Base-by-base conservation (phyloP, 2,888 invertebrate species). In the Rotaria macrura region DNA sequence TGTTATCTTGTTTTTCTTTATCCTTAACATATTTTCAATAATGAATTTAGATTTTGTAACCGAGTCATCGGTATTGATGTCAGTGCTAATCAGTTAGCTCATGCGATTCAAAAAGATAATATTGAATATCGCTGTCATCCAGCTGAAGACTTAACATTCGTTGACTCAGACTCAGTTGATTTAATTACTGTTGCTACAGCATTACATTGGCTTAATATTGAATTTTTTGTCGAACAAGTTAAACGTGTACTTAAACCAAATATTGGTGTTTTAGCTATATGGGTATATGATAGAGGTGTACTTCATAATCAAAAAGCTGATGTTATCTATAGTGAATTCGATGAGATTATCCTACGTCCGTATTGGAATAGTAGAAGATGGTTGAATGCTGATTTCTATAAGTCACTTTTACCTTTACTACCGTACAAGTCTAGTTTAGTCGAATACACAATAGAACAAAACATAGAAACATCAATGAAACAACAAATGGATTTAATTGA, bases 171-270 rank as follows among this genome's bases (percentile, higher is more conserved):
- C 29, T 79, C 74, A 7, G 43, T 79, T 43, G 74, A 79, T 43
- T 79, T 79, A 79, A 43, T 79, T 25, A 79, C 74, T 23, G 29
- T 43, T 79, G 74, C 74, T 25, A 40, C 74, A 23, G 23, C 74
- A 23, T 43, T 79, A 43, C 74, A 79, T 79, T 79, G 74, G 74
- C 12, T 79, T 25, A 40, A 79, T 79, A 43, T 79, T 79, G 74
- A 79, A 79, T 2, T 23, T 25, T 79, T 79, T 43, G 23, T 79
- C 7, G 25, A 79, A 43, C 25, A 79, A 79, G 74, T 79, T 79
- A 23, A 79, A 43, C 74, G 74, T 43, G 74, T 79, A 25, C 12
- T 79, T 5, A 79, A 79, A 79, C 74, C 74, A 43, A 79, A 79
- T 79, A n/a, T 23, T 23, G 74, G 74, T 43, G 74, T 79, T 7